A percentile compares a stretch with the other conserved stretches of the same genome.
These are phyloP conservation scores for Caenorhabditis zanzibari DNA, from an alignment of 2,888 invertebrate species.

Conservation along the genomic window DNA sequence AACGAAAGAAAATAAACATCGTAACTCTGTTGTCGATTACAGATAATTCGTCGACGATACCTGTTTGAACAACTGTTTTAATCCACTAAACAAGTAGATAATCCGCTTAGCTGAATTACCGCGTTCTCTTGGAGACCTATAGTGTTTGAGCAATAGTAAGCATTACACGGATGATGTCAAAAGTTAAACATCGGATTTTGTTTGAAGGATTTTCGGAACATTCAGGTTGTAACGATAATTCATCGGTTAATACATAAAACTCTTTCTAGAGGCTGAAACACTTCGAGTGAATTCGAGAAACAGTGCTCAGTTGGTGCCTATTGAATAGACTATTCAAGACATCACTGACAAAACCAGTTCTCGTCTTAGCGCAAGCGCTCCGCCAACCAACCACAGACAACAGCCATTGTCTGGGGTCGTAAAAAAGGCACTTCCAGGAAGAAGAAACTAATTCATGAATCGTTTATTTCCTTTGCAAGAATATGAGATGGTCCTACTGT, in stretches of 20 bases:
- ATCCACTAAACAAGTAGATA: slow-evolving; percentile 2
- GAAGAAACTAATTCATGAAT: slow-evolving; percentile 55
- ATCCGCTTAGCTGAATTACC: slow-evolving; percentile 1
- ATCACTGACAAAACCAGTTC: slow-evolving; percentile 44
- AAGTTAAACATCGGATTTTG: neutral
- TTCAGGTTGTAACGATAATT: no score
- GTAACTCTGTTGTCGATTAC: neutral
- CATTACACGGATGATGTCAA: neutral
- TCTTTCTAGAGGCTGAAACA: neutral
- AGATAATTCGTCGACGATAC: neutral
- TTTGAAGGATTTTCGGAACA: no score
- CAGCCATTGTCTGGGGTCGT: slow-evolving; percentile 39
- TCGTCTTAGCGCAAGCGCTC: slow-evolving; percentile 4
- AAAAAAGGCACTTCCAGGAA: slow-evolving; percentile 30
- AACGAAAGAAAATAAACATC: neutral
- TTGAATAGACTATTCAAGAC: slow-evolving; percentile 27
- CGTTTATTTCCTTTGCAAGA: slow-evolving; percentile 38
- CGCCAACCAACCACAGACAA: slow-evolving; percentile 33
- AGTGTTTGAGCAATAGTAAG: neutral
- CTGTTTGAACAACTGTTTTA: neutral
- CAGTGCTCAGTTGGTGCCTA: slow-evolving; percentile 26
- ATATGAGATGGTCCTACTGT: slow-evolving; percentile 19
- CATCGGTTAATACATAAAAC: no score
- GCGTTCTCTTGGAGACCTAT: neutral
- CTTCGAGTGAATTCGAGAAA: neutral